Conservation (phyloP, 2,888 invertebrate genomes). For the Norana najaformis region DNA sequence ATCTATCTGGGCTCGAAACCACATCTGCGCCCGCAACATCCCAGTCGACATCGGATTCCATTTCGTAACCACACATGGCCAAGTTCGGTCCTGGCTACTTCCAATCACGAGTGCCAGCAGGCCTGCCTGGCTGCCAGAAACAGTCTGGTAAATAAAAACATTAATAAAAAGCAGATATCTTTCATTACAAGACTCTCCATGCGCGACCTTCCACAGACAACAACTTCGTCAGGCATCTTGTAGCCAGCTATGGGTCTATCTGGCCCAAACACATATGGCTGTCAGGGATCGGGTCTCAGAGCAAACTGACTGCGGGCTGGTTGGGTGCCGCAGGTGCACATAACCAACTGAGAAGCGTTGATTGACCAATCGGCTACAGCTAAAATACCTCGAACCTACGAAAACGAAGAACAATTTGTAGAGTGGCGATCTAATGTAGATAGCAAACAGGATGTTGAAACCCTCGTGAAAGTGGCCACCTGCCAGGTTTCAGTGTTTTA, state of each 20-base stretch:
- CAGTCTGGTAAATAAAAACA: no score
- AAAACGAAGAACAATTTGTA: background rate
- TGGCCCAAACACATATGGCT: no score
- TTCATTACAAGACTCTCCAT: slow-evolving; percentile 13
- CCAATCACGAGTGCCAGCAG: background rate
- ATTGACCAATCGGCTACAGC: background rate
- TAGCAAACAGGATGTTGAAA: background rate
- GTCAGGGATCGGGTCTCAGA: background rate
- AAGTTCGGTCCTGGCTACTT: background rate
- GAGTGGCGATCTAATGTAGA: background rate
- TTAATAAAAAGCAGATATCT: no score
- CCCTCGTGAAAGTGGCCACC: background rate
- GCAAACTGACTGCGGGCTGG: background rate
- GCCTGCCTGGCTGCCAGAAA: no score
- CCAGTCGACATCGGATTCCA: background rate
- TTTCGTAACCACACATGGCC: background rate
- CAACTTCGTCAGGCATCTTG: no score
- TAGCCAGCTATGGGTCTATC: no score
- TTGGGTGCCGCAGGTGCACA: background rate
- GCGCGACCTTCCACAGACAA: no score
- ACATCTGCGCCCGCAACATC: background rate
- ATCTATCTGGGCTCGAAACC: slow-evolving; percentile 13
- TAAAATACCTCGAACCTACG: background rate
- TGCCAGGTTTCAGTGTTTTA: background rate
- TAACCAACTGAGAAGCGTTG: background rate